Conservation (phyloP, 2,888 invertebrate genomes). For the Helleia helle region DNA sequence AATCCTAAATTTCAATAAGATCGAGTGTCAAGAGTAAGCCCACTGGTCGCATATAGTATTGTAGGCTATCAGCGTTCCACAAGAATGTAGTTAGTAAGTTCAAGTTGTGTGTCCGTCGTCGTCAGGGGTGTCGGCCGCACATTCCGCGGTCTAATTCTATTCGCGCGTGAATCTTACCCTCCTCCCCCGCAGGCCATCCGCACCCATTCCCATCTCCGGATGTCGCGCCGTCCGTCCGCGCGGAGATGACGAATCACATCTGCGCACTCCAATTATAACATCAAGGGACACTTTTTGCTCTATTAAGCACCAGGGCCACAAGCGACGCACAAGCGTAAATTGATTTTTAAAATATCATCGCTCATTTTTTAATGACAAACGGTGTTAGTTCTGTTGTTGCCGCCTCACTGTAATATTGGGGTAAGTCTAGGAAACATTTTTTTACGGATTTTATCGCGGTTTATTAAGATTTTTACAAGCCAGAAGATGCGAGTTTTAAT, state of each 20-base stretch:
- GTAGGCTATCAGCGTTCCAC: no score
- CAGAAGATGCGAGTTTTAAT: no score
- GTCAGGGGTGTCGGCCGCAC: neutral
- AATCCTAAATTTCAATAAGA: no score
- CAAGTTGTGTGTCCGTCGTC: no score
- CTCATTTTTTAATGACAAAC: neutral
- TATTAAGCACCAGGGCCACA: neutral
- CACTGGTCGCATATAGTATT: no score
- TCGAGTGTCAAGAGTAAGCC: no score
- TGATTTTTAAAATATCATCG: neutral
- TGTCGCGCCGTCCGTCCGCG: slow-evolving; percentile 20
- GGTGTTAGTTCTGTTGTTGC: no score
- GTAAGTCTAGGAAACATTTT: no score
- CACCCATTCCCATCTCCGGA: slow-evolving; percentile 17
- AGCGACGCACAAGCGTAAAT: neutral
- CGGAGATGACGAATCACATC: slow-evolving; percentile 25
- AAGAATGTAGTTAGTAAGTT: no score
- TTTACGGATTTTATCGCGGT: no score
- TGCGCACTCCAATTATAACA: slow-evolving; percentile 23
- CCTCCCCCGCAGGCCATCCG: neutral
- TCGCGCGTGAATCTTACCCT: neutral
- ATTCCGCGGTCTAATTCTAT: slow-evolving; percentile 2
- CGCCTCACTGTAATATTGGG: no score
- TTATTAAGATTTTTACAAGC: no score
- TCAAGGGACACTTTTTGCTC: slow-evolving; percentile 5